These are phyloP conservation scores for Agapornis roseicollis DNA, from an alignment of 2,113 vertebrate genomes.

Conservation along the genomic window DNA sequence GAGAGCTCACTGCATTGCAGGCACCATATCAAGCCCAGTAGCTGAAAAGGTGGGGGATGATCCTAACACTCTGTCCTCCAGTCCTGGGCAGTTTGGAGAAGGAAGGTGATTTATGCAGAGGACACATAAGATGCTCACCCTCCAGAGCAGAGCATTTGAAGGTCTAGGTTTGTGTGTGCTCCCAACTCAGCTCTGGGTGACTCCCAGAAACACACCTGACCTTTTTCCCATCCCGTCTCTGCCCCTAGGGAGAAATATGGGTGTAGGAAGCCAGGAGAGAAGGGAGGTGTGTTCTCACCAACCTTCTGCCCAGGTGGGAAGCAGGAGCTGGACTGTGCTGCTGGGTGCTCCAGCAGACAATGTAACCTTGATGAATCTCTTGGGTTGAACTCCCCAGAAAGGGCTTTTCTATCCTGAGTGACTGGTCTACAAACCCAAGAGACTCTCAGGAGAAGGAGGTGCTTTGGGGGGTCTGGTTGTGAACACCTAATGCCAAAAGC, in stretches of 20 bases:
- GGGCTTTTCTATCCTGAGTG: not conserved
- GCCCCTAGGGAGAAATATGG: not conserved
- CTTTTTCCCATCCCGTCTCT: not conserved
- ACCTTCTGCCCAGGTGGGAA: not conserved
- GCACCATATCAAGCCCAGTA: fast-evolving
- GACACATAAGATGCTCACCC: fast-evolving
- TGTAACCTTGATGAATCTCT: not conserved
- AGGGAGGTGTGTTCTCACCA: not conserved
- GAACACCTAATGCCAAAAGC: not conserved
- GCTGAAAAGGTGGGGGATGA: not conserved
- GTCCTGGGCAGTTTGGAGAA: not conserved
- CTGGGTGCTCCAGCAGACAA: not conserved
- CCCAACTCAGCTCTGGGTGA: not conserved
- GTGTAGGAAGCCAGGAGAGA: not conserved
- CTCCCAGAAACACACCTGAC: not conserved
- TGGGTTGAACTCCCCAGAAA: not conserved
- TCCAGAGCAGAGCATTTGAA: not conserved
- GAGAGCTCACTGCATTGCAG: fast-evolving
- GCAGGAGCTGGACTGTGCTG: not conserved
- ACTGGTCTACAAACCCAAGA: not conserved
- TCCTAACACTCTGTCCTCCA: not conserved
- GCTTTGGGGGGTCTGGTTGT: not conserved
- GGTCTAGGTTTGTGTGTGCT: not conserved
- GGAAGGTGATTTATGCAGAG: not conserved
- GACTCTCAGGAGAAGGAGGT: not conserved